phyloP scores from a whole-genome alignment of 1,140 invertebrate genomes.

The Drepana arcuata region DNA sequence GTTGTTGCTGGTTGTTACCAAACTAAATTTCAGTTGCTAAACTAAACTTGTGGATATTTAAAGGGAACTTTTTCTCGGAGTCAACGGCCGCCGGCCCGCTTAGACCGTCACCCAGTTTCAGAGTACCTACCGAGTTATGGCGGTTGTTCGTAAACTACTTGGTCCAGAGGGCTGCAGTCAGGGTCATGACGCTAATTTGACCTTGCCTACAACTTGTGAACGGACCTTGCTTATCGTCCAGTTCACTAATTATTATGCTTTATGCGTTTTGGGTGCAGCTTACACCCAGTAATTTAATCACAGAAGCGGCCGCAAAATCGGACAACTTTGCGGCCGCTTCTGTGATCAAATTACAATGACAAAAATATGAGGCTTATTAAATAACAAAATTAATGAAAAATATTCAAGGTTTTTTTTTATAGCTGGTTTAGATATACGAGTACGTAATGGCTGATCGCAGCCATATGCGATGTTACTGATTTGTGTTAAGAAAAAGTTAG shows the following conservation, averaged over 20 bases:
- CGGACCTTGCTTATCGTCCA: no score
- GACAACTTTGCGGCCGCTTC: conserved; percentile 21
- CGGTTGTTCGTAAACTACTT: conserved; percentile 68
- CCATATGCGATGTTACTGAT: no score
- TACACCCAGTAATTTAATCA: no score
- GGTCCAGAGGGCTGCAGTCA: conserved; percentile 58
- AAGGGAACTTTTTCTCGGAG: conserved; percentile 71
- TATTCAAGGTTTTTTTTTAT: no score
- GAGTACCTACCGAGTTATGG: conserved; percentile 68
- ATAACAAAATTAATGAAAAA: no score
- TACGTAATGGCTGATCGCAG: conserved; percentile 26
- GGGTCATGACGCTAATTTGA: conserved; percentile 68
- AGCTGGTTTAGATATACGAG: no score
- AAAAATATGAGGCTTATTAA: no score
- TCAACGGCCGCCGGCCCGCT: conserved; percentile 57
- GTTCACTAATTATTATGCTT: no score
- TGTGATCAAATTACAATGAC: no score
- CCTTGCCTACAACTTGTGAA: conserved; percentile 60
- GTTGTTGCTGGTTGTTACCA: conserved; percentile 65
- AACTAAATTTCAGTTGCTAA: conserved; percentile 72
- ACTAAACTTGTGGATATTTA: conserved; percentile 71
- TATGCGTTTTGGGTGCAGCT: no score
- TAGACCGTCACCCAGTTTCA: conserved; percentile 68
- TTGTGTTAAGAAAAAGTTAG: no score
- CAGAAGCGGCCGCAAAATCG: conserved; percentile 23